phyloP scores from a whole-genome alignment of 2,888 invertebrate species.

The Callosobruchus maculatus region DNA sequence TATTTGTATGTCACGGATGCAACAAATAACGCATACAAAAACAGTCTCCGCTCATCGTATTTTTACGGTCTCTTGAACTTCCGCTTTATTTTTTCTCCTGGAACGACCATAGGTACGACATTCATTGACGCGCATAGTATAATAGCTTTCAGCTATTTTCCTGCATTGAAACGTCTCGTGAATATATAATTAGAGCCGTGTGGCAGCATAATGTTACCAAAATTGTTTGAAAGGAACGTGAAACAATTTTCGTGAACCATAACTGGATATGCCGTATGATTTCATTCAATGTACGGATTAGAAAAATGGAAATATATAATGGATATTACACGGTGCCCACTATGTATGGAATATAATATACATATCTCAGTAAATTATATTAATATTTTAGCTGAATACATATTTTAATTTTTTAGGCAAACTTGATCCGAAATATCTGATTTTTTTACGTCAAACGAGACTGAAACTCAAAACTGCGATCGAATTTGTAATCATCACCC shows the following conservation, averaged over 20 bases:
- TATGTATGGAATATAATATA: too few species aligned
- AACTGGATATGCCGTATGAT: not conserved
- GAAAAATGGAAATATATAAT: too few species aligned
- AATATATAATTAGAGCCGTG: not conserved
- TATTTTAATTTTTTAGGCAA: too few species aligned
- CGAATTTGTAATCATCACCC: too few species aligned
- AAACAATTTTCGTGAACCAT: not conserved
- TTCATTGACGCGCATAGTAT: not conserved
- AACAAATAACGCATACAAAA: not conserved
- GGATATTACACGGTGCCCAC: too few species aligned
- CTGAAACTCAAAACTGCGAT: too few species aligned
- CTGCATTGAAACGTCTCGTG: not conserved
- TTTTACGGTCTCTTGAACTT: not conserved
- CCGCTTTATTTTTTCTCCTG: not conserved
- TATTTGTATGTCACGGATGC: not conserved
- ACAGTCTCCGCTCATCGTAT: not conserved
- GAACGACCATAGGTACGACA: too few species aligned
- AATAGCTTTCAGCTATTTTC: not conserved
- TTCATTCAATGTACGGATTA: not conserved
- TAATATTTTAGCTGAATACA: too few species aligned
- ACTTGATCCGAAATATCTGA: too few species aligned
- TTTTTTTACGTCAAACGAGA: too few species aligned
- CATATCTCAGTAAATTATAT: too few species aligned
- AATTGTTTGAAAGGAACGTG: not conserved
- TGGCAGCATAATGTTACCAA: not conserved